Percentiles rank a stretch among this genome's conserved stretches.
Conservation (phyloP, 2,888 invertebrate species). For the Pseudococcus longispinus region DNA sequence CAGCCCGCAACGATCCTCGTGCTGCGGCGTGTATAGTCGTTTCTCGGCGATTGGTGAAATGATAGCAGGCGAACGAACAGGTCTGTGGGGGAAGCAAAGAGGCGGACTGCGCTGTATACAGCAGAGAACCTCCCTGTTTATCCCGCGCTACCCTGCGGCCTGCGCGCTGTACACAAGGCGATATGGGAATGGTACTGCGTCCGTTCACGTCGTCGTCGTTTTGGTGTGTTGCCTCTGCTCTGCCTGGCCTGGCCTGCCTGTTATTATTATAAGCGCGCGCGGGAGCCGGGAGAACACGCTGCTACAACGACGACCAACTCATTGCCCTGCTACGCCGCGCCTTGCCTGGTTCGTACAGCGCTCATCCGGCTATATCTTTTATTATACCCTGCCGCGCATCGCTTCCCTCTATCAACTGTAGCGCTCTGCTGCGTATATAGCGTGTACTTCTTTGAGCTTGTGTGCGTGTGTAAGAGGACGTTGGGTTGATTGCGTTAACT, state of each 20-base stretch:
- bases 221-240: neutral
- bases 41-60: neutral
- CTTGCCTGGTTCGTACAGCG: neutral
- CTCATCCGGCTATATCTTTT: constrained; percentile 37
- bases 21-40: neutral
- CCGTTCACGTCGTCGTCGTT: neutral
- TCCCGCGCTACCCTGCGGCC: neutral
- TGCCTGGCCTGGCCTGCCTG: constrained; percentile 1
- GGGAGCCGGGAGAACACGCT: neutral
- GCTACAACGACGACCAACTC: constrained; percentile 2
- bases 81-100: neutral
- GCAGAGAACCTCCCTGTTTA: neutral
- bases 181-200: constrained; percentile 19
- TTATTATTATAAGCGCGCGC: neutral
- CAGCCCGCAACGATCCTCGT: neutral
- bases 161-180: neutral
- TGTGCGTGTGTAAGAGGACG: neutral
- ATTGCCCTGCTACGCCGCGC: constrained; percentile 2
- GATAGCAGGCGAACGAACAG: neutral
- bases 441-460: neutral
- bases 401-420: neutral
- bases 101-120: neutral
- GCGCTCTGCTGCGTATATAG: constrained; percentile 8
- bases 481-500: neutral
- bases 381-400: neutral